Evolutionary conservation across 2,113 vertebrate genomes (phyloP), one percentile per base, ranked within the genome.

Genomic region (Boleophthalmus pectinirostris): DNA sequence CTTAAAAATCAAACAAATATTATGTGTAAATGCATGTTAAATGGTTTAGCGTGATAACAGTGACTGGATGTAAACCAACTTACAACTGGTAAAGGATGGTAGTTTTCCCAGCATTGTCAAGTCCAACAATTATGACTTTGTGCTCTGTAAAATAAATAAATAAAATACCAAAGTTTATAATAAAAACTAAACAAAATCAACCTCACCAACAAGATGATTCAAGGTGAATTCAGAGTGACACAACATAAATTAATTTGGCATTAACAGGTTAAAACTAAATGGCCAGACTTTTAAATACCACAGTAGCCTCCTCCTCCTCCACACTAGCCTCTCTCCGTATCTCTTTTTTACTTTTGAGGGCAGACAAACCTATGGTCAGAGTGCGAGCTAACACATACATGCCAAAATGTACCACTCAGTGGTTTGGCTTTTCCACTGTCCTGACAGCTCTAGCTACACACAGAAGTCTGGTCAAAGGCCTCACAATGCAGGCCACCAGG

Each of bases 31-130:
- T 24, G 38, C 35, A 38, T 5, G 4, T 74, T 64, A 45, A 5
- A 10, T 1, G 46, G 9, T 0, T 3, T 61, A 47, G 12, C 0
- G 20, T 3, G 11, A 35, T 57, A 14, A 57, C 29, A 1, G 21
- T 10, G 16, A 3, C 38, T 61, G 4, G 33, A 0, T 29, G 68
- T 35, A 57, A 53, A 46, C 21, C 13, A 68, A 97, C 98, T 98
- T 92, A 99, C 97, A 99, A 99, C 15, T 99, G 97, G 89, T 99
- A 99, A 84, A 99, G 95, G 74, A 99, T 99, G 66, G 98, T 99
- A 5, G 98, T 99, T 93, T 99, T 99, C 69, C 98, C 98, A 68
- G 98, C 98, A 86, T 99, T 99, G 90, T 99, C 98, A 85, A 99
- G 92, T 46, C 98, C 98, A 79, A 99, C 98, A 89, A 99, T 98